phyloP scores from a whole-genome alignment of 2,113 vertebrate species.

The Nesospiza acunhae region DNA sequence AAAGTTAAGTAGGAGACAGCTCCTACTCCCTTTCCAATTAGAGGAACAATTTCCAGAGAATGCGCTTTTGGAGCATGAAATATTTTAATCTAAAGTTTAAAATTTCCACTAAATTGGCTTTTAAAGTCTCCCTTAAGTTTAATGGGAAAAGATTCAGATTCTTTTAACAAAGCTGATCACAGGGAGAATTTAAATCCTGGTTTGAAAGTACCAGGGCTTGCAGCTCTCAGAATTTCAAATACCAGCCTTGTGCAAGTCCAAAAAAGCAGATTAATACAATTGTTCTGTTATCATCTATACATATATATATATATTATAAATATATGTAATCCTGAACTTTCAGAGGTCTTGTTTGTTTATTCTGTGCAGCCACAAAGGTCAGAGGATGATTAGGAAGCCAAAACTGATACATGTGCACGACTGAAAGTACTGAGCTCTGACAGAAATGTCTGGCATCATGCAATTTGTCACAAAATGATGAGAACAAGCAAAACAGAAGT shows the following conservation, averaged over 20 bases:
- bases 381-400: neutral
- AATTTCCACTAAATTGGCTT: neutral
- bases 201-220: neutral
- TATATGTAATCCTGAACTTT: neutral
- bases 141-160: neutral
- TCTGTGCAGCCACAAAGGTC: constrained; percentile 6
- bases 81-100: neutral
- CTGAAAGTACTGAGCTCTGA: neutral
- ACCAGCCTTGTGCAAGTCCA: neutral
- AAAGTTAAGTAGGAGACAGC: neutral
- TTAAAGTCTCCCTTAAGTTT: neutral
- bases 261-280: neutral
- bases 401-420: neutral
- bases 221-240: neutral
- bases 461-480: neutral
- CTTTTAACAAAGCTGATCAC: neutral
- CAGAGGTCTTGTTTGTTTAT: neutral
- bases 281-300: neutral
- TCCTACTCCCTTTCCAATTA: neutral
- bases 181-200: neutral
- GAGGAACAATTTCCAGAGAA: neutral
- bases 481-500: constrained; percentile 24
- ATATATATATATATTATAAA: neutral
- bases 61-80: neutral
- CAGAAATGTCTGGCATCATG: neutral